Evolutionary conservation across 2,797 vertebrate species (phyloP).

Genomic region (Crenuchus spilurus): DNA sequence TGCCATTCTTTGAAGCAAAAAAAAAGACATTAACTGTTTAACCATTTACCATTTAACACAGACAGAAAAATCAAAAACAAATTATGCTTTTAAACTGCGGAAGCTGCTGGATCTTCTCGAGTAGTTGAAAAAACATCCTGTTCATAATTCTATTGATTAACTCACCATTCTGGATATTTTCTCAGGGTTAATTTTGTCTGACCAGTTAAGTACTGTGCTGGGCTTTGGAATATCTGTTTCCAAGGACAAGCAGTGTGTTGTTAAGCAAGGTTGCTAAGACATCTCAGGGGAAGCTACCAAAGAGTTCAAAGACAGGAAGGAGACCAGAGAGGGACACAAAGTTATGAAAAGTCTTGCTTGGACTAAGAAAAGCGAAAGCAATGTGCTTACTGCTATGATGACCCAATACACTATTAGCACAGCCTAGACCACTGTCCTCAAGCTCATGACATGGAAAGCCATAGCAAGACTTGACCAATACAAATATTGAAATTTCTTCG

Average conservation of each 20-base stretch:
- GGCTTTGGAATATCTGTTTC: conserved; percentile 6
- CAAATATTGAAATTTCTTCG: too few species aligned
- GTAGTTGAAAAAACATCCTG: too few species aligned
- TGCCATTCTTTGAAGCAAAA: background rate
- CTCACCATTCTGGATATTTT: background rate
- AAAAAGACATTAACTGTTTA: background rate
- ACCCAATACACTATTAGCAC: background rate
- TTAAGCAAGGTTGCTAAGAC: background rate
- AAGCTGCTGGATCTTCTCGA: background rate
- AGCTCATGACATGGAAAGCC: background rate
- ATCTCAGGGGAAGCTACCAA: background rate
- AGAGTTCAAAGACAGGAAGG: background rate
- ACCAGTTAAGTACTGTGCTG: background rate
- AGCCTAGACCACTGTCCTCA: background rate
- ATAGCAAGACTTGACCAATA: too few species aligned
- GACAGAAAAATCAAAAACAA: background rate
- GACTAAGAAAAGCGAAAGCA: background rate
- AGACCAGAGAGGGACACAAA: background rate
- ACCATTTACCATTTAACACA: background rate
- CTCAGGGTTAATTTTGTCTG: conserved; percentile 21
- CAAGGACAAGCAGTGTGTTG: conserved; percentile 15
- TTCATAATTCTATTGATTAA: background rate
- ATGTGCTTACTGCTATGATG: background rate
- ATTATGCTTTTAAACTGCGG: background rate
- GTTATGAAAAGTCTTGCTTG: background rate